Evolutionary conservation across 2,888 invertebrate species (phyloP).

Genomic region (Apodemia zela): DNA sequence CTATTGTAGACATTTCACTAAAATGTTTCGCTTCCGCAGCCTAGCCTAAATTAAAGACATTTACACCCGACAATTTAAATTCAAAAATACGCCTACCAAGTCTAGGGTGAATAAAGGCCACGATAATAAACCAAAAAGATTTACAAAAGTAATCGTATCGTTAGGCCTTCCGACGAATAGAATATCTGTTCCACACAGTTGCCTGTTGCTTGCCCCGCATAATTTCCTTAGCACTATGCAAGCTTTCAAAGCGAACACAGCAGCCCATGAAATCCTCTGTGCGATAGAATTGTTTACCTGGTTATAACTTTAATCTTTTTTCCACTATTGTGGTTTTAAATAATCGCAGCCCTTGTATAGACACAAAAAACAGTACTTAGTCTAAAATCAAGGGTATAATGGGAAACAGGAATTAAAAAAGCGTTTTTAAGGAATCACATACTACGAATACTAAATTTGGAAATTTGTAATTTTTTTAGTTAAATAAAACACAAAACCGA

Average conservation of each 20-base stretch:
- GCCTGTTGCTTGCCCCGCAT: constrained; percentile 25
- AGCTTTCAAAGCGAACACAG: constrained; percentile 35
- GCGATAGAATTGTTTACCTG: constrained; percentile 18
- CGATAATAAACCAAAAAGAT: constrained; percentile 20
- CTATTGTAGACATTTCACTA: neutral
- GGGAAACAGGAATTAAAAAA: no score
- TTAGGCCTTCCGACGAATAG: constrained; percentile 11
- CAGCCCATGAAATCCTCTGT: constrained; percentile 22
- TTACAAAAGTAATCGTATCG: constrained; percentile 7
- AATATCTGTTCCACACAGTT: constrained; percentile 11
- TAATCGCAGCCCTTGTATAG: neutral
- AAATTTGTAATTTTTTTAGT: no score
- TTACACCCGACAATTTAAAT: neutral
- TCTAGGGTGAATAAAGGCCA: neutral
- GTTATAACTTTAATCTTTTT: constrained; percentile 13
- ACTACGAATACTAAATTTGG: no score
- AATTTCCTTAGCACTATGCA: constrained; percentile 36
- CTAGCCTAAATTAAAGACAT: neutral
- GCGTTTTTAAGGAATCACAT: no score
- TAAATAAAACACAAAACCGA: no score
- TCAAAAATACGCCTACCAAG: neutral
- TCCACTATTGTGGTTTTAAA: neutral
- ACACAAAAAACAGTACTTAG: no score
- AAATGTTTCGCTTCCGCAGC: neutral
- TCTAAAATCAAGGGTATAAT: no score